Base-by-base conservation (phyloP, 2,888 invertebrate species). In the Marronus borbonicus region DNA sequence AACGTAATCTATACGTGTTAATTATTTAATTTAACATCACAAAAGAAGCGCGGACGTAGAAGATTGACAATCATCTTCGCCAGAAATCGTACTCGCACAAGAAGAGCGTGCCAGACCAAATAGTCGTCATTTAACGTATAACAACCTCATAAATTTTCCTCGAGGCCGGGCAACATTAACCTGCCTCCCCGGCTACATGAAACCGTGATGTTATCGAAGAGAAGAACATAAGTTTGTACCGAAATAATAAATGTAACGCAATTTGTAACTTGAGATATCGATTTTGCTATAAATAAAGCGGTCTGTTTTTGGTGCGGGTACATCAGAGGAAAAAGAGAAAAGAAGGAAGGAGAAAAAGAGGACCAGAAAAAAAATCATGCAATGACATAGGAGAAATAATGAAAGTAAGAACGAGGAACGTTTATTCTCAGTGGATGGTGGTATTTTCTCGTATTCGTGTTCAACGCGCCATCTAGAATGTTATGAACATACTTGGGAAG, bases 231-330 rank as follows among this genome's bases (percentile, higher is more conserved):
- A 69, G 69, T 69, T 69, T 52, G 52, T 69, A 69, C 69, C 69
- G 69, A 69, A 44, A 69, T 69, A 69, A 69, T 69, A 69, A 69
- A 69, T 69, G 69, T 69, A 52, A 69, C 17, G 69, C 69, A 50
- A 69, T 69, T 69, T 69, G 69, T 69, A 69, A 69, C 69, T 69
- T 69, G 24, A 52, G 69, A 31, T 69, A 69, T 69, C 52, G 69
- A 69, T 69, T 69, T 69, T 69, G n/a, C 52, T 69, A 69, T 69
- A 69, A 69, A 69, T 69, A 69, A 69, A 28, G 55, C 28, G 55
- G 50, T n/a, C 52, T 24, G 52, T 52, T 17, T 17, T 69, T 52
- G 52, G 52, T 69, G 28, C 69, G 52, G 31, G 52, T 17, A 31
- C 4, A 10, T 12, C 31, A 31, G 14, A 14, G 20, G 44, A 36